Conservation (phyloP, 1,140 invertebrate genomes). For the Cotesia glomerata region DNA sequence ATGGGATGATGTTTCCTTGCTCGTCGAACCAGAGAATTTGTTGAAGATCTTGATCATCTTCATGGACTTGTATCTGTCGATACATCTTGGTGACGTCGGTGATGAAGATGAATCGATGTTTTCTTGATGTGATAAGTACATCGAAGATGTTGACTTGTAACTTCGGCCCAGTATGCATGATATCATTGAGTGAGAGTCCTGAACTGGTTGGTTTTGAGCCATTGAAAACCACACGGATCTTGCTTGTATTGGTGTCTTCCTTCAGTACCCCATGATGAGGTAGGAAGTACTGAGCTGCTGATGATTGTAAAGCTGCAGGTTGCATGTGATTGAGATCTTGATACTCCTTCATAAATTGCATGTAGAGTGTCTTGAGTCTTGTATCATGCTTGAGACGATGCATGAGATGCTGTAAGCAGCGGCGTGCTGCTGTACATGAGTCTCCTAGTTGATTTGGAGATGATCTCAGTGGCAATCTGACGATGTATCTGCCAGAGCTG, state of each 20-base stretch:
- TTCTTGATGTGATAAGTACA: no score
- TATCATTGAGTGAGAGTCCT: constrained; percentile 20
- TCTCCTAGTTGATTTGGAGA: neutral
- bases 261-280: constrained; percentile 28
- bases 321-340: constrained; percentile 33
- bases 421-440: constrained; percentile 1
- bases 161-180: constrained; percentile 14
- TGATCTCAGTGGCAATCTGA: constrained; percentile 38
- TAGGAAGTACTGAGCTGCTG: neutral
- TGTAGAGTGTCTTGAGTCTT: neutral
- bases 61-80: no score
- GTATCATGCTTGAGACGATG: neutral
- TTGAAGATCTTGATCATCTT: no score
- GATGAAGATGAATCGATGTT: no score
- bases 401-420: constrained; percentile 11
- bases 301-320: neutral
- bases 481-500: constrained; percentile 36
- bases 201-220: neutral
- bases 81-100: no score
- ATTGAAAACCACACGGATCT: constrained; percentile 21
- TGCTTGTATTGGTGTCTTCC: neutral
- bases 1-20: no score
- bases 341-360: constrained; percentile 39
- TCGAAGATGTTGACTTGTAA: constrained; percentile 28
- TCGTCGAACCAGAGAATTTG: no score